Base-by-base conservation (phyloP, 2,797 vertebrate genomes). In the Cuniculus paca region DNA sequence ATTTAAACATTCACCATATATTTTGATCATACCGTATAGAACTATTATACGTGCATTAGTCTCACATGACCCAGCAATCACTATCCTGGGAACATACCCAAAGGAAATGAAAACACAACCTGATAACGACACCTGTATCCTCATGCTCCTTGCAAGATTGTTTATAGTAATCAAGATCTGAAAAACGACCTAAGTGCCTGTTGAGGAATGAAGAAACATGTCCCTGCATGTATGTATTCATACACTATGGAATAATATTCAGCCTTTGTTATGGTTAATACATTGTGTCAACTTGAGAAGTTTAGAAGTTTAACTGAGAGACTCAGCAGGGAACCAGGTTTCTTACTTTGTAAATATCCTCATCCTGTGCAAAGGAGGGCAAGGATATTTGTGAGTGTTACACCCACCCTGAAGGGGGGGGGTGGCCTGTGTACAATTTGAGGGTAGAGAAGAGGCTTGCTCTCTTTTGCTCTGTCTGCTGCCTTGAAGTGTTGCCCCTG, bases 81-180 rank as follows among this genome's bases (percentile, higher is more conserved):
- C 74, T 86, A 34, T 65, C 79, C 10, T 72, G 9, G 36, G 31
- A 77, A 24, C n/a, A 72, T 13, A 31, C 20, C 4, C 72, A 80
- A 78, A 88, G 45, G 48, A 84, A 95, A 79, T 72, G 45, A 84
- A 72, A 48, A 54, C 24, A 89, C 31, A 39, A 26, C 8, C 22
- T 61, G 45, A 78, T 72, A 84, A 78, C 63, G 1, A 42, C 28
- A 78, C 52, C 72, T 88, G 31, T 31, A 72, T 22, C 34, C 22
- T 60, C 52, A 77, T 36, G 16, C 77, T 92, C 68, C 74, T 4
- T 11, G 61, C 36, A 56, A 16, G 5, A 34, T 14, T n/a, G 45
- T 84, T 63, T 34, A 74, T 20, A 39, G 31, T 85, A 63, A 79
- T 16, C 36, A 63, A 79, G 74, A 26, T 14, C 85, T 4, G 8